phyloP scores from a whole-genome alignment of 2,797 vertebrate genomes.

The Acanthurus leucopareius region DNA sequence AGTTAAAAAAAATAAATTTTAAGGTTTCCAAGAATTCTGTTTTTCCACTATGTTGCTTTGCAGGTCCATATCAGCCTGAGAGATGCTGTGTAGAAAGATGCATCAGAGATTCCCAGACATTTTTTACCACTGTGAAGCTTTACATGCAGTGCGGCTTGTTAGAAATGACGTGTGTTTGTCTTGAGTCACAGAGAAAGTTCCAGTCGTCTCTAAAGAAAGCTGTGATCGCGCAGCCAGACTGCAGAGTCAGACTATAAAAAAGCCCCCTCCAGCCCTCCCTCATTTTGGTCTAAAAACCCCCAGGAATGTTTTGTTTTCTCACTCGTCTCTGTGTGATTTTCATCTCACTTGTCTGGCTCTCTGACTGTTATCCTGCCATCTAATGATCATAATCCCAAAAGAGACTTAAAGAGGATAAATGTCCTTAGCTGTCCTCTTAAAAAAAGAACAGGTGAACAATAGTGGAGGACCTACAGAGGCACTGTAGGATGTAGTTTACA shows the following conservation, averaged over 20 bases:
- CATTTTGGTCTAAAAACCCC: slow-evolving; percentile 18
- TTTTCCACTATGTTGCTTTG: slow-evolving; percentile 34
- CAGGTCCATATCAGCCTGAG: neutral
- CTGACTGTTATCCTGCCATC: slow-evolving; percentile 35
- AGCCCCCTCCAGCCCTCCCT: slow-evolving; percentile 9
- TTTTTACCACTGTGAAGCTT: neutral
- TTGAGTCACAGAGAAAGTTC: neutral
- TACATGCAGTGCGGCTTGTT: neutral
- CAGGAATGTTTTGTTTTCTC: slow-evolving; percentile 46
- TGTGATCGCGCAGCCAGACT: slow-evolving; percentile 29
- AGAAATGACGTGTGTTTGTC: neutral
- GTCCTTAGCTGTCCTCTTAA: slow-evolving; percentile 33
- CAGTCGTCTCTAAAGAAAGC: slow-evolving; percentile 1
- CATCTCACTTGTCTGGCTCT: slow-evolving; percentile 38
- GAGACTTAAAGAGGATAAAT: slow-evolving; percentile 49
- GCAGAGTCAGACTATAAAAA: slow-evolving; percentile 19
- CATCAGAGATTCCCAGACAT: slow-evolving; percentile 6
- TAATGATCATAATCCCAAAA: slow-evolving; percentile 65
- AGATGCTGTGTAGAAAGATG: slow-evolving; percentile 17
- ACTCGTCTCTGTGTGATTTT: slow-evolving; percentile 30
- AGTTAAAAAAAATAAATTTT: slow-evolving; percentile 59
- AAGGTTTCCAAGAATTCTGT: slow-evolving; percentile 52
- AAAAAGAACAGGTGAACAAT: slow-evolving; percentile 45
- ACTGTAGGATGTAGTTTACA: slow-evolving; percentile 34
- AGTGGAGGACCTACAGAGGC: slow-evolving; percentile 17